A percentile compares a stretch with the other conserved stretches of the same genome.
Conservation (phyloP, 2,113 vertebrate species). For the Spizaetus ornatus region DNA sequence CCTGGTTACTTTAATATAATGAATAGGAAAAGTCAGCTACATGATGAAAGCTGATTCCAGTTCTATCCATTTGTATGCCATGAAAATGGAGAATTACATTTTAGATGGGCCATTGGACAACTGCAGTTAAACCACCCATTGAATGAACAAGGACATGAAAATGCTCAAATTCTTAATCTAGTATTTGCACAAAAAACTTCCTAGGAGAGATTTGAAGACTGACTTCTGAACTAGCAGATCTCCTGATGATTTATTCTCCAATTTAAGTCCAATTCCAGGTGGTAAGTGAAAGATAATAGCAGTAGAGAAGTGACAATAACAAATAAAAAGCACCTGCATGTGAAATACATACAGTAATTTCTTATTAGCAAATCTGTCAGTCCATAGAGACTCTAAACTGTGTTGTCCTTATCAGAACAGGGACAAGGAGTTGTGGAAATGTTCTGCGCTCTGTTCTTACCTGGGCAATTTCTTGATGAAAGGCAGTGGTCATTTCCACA, state of each 20-base stretch:
- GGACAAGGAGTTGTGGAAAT: not conserved
- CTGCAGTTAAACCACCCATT: too few species aligned
- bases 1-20: too few species aligned
- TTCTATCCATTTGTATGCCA: too few species aligned
- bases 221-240: not conserved
- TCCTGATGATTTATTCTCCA: conserved; percentile 4
- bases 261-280: not conserved
- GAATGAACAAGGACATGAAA: too few species aligned
- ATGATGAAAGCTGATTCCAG: too few species aligned
- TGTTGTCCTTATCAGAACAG: not conserved
- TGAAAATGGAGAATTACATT: too few species aligned
- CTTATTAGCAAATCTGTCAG: not conserved
- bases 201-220: not conserved
- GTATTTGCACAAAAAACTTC: conserved; percentile 4
- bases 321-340: not conserved
- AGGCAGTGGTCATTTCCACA: not conserved
- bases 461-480: not conserved
- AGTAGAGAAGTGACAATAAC: not conserved
- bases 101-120: too few species aligned
- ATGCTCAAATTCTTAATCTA: too few species aligned
- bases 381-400: not conserved
- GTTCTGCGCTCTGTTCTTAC: not conserved
- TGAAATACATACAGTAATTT: not conserved
- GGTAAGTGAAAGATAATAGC: not conserved
- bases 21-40: too few species aligned